Base-by-base conservation (phyloP, 1,140 invertebrate species). In the Armadillidium nasatum region DNA sequence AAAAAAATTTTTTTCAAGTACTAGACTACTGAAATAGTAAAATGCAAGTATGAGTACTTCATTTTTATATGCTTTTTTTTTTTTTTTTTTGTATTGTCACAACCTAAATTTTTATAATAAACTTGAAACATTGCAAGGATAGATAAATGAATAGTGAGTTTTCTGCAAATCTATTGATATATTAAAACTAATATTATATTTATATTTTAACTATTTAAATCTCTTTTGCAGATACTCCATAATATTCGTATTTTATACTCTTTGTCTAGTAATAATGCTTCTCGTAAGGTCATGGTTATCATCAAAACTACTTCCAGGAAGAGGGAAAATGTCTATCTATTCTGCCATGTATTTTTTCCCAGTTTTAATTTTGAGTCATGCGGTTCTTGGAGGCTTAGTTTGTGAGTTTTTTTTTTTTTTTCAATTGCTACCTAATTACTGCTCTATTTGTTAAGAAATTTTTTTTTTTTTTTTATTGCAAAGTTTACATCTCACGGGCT, bases 301-400 rank as follows among this genome's bases (percentile, higher is more conserved):
- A 11, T 85, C 85, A 71, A 89, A 88, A 84, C 88, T 89, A 80
- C 85, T 90, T 54, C 88, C 89, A 9, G 89, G 88, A 74, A 87
- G 89, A 76, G 90, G 90, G 60, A 91, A 89, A 84, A 88, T 90
- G 85, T 91, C 94, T 0, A 90, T 97, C 79, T 99, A 98, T 86
- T 92, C 94, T 72, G 95, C 95, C 3, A 87, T 99, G 69, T 98
- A 98, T 85, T 96, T 97, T 82, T 91, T 96, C 80, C 97, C 97
- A 0, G 90, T 95, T 80, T 85, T 98, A 9, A 91, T 93, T 10
- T 84, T 98, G 0, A 84, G 93, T 19, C 96, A 99, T 84, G 94
- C 96, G 15, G 85, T 96, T 45, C 91, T 94, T 78, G 95, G 93
- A 78, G 96, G 96, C 68, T 84, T 98, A 44, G 91, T 97, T 82